Conservation (phyloP, 2,113 vertebrate species). For the Murina feae region DNA sequence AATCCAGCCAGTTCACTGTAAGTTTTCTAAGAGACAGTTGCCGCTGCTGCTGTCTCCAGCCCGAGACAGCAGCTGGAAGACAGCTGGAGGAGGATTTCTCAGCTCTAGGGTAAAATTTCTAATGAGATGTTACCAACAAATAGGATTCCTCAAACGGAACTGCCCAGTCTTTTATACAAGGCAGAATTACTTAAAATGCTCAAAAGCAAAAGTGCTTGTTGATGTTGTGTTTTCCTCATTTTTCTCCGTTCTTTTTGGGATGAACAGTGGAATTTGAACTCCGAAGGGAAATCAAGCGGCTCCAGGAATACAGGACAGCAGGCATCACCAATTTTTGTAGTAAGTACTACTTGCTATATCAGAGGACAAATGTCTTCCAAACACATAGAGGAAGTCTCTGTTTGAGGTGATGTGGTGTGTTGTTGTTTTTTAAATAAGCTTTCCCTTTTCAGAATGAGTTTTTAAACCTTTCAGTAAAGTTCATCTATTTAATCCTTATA, state of each 20-base stretch:
- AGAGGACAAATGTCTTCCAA: not conserved
- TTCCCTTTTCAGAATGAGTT: constrained; percentile 23
- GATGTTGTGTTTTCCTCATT: constrained; percentile 51
- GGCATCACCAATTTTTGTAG: constrained; percentile 97
- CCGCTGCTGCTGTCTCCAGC: not conserved
- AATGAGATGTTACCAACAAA: not conserved
- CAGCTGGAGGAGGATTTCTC: not conserved
- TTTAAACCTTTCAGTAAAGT: constrained; percentile 8
- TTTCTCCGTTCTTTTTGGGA: constrained; percentile 36
- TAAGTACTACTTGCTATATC: constrained; percentile 80
- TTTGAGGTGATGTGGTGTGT: not conserved
- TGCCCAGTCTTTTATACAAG: not conserved
- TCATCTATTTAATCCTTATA: not conserved
- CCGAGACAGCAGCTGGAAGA: not conserved
- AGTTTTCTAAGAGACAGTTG: not conserved
- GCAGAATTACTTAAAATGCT: constrained; percentile 32
- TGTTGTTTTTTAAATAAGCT: not conserved
- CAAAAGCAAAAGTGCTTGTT: not conserved
- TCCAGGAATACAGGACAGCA: constrained; percentile 94
- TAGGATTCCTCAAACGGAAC: not conserved
- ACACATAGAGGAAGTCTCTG: not conserved
- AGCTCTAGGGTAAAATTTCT: constrained; percentile 41
- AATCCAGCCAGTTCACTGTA: not conserved
- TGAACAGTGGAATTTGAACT: constrained; percentile 96
- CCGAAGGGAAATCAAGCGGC: constrained; percentile 90